phyloP scores from a whole-genome alignment of 2,888 invertebrate genomes.

The Scaptomyza tumidula region DNA sequence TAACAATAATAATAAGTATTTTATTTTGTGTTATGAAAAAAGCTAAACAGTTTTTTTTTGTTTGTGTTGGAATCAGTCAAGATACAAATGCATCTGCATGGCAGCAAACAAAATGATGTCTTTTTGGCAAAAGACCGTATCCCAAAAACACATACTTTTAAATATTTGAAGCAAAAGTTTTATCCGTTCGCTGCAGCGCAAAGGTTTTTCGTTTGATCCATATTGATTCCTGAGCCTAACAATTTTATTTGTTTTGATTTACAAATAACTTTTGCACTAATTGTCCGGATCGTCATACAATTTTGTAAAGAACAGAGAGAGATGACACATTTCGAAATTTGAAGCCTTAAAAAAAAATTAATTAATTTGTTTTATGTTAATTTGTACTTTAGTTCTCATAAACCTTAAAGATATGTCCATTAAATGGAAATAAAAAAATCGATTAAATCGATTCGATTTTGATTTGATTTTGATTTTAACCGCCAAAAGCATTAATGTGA shows the following conservation, averaged over 20 bases:
- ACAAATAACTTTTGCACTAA: not conserved
- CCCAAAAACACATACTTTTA: not conserved
- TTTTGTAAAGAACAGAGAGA: not conserved
- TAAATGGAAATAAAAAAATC: not conserved
- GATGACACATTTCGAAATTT: not conserved
- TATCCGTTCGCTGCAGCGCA: not conserved
- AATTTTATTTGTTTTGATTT: not conserved
- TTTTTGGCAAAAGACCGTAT: not conserved
- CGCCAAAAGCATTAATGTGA: too few relatives aligned
- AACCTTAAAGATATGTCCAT: not conserved
- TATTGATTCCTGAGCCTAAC: not conserved
- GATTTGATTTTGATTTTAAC: not conserved
- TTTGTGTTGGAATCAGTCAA: not conserved
- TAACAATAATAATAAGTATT: constrained; percentile 20
- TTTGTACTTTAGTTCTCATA: too few relatives aligned
- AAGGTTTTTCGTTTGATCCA: not conserved
- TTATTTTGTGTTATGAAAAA: not conserved
- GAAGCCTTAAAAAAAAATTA: too few relatives aligned
- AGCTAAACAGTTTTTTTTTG: not conserved
- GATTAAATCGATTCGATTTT: not conserved
- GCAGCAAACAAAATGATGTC: not conserved
- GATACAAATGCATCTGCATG: not conserved
- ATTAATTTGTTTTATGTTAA: too few relatives aligned
- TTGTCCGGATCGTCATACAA: constrained; percentile 3
- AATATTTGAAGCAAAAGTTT: not conserved